Percentiles rank a stretch among this genome's conserved stretches.
These are phyloP conservation scores for Xenopus tropicalis DNA, from an alignment of 2,113 vertebrate genomes.

Conservation along the genomic window DNA sequence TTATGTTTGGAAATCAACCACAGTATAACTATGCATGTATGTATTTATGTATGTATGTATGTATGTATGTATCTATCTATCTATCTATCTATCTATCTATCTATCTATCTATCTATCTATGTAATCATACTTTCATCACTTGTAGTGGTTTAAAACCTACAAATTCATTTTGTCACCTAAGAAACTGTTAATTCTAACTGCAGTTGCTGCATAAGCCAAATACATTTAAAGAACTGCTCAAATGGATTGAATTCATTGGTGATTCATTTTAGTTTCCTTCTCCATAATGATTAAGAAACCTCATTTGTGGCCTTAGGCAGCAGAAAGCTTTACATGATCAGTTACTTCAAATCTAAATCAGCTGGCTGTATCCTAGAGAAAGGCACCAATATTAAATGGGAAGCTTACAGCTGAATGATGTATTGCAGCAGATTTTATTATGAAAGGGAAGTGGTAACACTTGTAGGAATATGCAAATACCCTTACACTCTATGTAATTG, in stretches of 20 bases:
- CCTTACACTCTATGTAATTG: too few relatives aligned
- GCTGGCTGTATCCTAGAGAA: conserved; percentile 28
- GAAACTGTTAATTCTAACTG: conserved; percentile 1
- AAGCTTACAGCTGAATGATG: conserved; percentile 29
- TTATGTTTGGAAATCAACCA: too few relatives aligned
- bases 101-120: too few relatives aligned
- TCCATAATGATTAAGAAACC: conserved; percentile 36
- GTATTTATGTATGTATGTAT: too few relatives aligned
- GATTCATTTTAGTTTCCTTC: conserved; percentile 31
- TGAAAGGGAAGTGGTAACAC: neutral
- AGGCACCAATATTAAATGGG: conserved; percentile 23
- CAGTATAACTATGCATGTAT: too few relatives aligned
- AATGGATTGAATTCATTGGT: conserved; percentile 27
- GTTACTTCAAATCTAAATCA: conserved; percentile 32
- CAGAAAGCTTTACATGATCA: conserved; percentile 39
- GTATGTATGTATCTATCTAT: too few relatives aligned
- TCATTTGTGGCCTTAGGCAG: conserved; percentile 33
- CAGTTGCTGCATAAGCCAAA: conserved; percentile 2
- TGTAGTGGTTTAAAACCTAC: too few relatives aligned
- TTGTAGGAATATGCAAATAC: too few relatives aligned
- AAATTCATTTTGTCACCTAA: too few relatives aligned
- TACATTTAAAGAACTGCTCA: conserved; percentile 16
- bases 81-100: too few relatives aligned
- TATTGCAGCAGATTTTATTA: conserved; percentile 18
- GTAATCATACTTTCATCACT: too few relatives aligned